Evolutionary conservation across 2,888 invertebrate genomes (phyloP), one percentile per base, ranked within the genome.

Genomic region (Podabrus alpinus): DNA sequence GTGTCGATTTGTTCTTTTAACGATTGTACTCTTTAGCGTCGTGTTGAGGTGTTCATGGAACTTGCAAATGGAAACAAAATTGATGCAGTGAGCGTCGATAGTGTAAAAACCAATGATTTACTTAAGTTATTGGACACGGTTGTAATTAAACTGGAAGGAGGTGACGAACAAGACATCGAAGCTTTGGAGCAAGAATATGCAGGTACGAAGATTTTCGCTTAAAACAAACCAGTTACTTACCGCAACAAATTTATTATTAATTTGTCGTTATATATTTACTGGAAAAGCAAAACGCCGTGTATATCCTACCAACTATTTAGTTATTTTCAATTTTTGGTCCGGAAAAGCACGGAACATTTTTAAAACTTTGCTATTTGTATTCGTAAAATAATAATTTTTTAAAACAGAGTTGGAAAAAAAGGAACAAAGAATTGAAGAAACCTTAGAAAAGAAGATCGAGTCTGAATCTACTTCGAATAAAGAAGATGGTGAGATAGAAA

Each of bases 121-220:
- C 91, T 98, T 68, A 93, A 94, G 80, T 89, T 99, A 10, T 90
- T 99, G 74, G 99, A 99, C 87, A 95, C 98, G 72, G 98, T 97
- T 61, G 99, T 99, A 7, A 97, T 99, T 78, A 95, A 97, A 86
- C 89, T 99, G 62, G 99, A 99, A 88, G 99, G 98, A 16, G 96
- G 96, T 0, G 93, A 92, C 0, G 95, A 96, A 66, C 94, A 95
- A 82, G 98, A 98, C 88, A 88, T 98, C 15, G 94, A 94, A 81
- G 90, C 94, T 21, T 89, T 98, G n/a, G 96, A 97, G 82, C 91
- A 93, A 81, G 92, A 92, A 81, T 87, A 87, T 80, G 79, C 89
- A 87, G 78, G 87, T 87, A 80, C 76, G 71, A 13, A 66, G 15
- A 29, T 17, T 45, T 45, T n/a, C 45, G n/a, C 1, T 5, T 45